Evolutionary conservation across 2,888 invertebrate genomes (phyloP).

Genomic region (Neoaliturus tenellus): DNA sequence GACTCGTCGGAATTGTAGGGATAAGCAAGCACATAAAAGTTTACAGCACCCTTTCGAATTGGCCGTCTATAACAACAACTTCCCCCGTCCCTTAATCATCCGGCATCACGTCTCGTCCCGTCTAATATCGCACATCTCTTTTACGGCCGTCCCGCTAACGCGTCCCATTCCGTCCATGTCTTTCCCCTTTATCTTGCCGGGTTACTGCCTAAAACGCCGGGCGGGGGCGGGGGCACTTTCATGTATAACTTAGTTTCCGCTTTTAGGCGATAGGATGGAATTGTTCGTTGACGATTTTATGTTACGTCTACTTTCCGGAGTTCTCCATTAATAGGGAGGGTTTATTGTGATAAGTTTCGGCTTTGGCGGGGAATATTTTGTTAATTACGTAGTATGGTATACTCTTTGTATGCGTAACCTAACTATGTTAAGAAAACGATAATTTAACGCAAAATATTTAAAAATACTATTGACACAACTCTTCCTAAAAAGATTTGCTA

Average conservation of each 20-base stretch:
- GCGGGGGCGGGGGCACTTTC: conserved; percentile 1
- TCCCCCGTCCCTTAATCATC: conserved; percentile 55
- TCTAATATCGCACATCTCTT: conserved; percentile 56
- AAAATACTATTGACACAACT: no score
- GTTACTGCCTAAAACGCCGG: conserved; percentile 24
- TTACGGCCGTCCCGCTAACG: conserved; percentile 53
- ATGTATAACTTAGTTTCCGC: conserved; percentile 45
- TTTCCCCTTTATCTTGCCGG: conserved; percentile 54
- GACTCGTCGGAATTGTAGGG: conserved; percentile 58
- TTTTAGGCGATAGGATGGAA: conserved; percentile 20
- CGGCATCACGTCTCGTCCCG: conserved; percentile 43
- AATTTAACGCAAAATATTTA: no score
- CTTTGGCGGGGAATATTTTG: no score
- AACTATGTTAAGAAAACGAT: no score
- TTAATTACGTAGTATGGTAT: no score
- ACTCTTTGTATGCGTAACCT: no score
- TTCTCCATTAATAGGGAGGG: neutral
- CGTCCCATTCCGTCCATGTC: conserved; percentile 54
- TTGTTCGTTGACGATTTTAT: conserved; percentile 35
- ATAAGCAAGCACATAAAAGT: conserved; percentile 67
- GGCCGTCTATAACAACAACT: conserved; percentile 59
- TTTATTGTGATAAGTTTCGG: no score
- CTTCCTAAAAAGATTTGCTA: no score
- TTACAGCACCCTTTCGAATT: conserved; percentile 61
- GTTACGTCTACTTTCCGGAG: neutral